Conservation (phyloP, 2,888 invertebrate species). For the Willowsia nigromaculata region DNA sequence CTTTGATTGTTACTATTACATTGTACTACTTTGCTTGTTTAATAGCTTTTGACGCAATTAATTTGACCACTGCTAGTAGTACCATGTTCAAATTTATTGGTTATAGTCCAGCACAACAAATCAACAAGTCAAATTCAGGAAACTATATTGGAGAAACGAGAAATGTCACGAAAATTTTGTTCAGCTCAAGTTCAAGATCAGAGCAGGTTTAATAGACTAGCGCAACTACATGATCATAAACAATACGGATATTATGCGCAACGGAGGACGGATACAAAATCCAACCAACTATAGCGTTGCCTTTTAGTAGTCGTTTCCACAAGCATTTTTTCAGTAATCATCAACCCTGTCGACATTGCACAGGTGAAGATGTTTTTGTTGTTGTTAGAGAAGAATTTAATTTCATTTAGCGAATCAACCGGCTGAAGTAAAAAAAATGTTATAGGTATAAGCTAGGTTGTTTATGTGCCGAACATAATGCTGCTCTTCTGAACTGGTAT, state of each 20-base stretch:
- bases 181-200: constrained; percentile 12
- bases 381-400: constrained; percentile 53
- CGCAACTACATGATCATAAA: neutral
- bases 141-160: neutral
- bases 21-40: no score
- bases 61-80: neutral
- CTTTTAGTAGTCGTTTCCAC: neutral
- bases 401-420: constrained; percentile 65
- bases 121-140: constrained; percentile 6
- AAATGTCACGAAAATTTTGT: constrained; percentile 24
- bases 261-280: neutral
- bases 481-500: constrained; percentile 12
- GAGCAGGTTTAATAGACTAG: constrained; percentile 24
- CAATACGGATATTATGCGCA: constrained; percentile 2
- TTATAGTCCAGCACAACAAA: neutral
- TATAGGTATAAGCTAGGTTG: constrained; percentile 21
- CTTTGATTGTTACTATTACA: neutral
- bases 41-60: neutral
- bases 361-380: constrained; percentile 49
- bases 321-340: neutral
- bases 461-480: neutral
- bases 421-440: constrained; percentile 28
- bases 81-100: neutral
- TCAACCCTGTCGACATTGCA: neutral
- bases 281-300: neutral